Percentiles rank a stretch among this genome's conserved stretches.
Evolutionary conservation across 2,888 invertebrate species (phyloP).

Genomic region (Phyllotreta cruciferae): DNA sequence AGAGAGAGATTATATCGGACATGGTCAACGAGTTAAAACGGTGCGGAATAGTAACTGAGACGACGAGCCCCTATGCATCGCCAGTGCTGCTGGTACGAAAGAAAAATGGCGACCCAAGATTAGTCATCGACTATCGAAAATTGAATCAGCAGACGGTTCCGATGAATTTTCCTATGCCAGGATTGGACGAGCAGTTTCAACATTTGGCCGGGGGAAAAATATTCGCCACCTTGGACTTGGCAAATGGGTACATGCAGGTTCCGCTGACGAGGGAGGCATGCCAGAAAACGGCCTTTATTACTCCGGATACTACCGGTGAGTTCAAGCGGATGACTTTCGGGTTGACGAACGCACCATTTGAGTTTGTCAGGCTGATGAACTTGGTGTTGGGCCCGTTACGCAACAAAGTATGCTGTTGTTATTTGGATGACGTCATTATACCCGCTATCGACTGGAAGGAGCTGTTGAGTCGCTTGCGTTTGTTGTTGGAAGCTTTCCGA

Average conservation of each 20-base stretch:
- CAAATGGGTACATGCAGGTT: conserved; percentile 32
- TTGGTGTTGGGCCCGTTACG: conserved; percentile 34
- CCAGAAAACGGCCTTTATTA: conserved; percentile 36
- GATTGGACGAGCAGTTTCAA: conserved; percentile 18
- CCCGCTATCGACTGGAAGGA: conserved; percentile 36
- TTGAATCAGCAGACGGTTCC: conserved; percentile 41
- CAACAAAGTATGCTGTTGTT: conserved; percentile 34
- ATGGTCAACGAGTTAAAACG: conserved; percentile 28
- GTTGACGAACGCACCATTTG: conserved; percentile 17
- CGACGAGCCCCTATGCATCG: conserved; percentile 29
- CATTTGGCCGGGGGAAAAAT: conserved; percentile 12
- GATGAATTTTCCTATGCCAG: conserved; percentile 40
- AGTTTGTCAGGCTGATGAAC: conserved; percentile 35
- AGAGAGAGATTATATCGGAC: conserved; percentile 26
- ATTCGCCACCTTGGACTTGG: conserved; percentile 20
- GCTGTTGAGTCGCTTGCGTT: conserved; percentile 42
- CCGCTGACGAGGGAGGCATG: conserved; percentile 14
- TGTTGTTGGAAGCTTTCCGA: conserved; percentile 41
- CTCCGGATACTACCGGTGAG: conserved; percentile 42
- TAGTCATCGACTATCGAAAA: conserved; percentile 41
- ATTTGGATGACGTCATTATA: conserved; percentile 36
- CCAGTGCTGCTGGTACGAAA: conserved; percentile 41
- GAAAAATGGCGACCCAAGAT: conserved; percentile 37
- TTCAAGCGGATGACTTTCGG: conserved; percentile 37
- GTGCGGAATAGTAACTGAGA: conserved; percentile 28